Evolutionary conservation across 2,888 invertebrate genomes (phyloP), one percentile per base, ranked within the genome.

Genomic region (Pristionchus mayeri): DNA sequence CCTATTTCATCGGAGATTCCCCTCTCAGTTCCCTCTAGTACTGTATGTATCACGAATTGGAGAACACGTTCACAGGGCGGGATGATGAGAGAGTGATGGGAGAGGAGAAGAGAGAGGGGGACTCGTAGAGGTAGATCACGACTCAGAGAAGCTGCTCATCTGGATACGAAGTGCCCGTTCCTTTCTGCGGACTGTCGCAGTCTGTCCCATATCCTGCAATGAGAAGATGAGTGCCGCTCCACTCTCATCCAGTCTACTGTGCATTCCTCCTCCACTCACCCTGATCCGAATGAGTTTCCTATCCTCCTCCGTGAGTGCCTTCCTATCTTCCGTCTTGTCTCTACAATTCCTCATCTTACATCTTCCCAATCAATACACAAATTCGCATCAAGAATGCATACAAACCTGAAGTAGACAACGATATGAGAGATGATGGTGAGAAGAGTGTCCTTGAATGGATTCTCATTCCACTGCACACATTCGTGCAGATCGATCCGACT

Each of bases 81-180:
- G 82, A n/a, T 21, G 85, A 79, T 37, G 85, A 79, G 71, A 24
- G 24, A 40, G 54, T 27, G 37, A 60, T 30, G 3, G 48, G 40
- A 44, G 24, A 40, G 27, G 40, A 24, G 54, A 27, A 37, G 3
- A 37, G 37, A 40, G 76, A 48, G 27, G 44, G n/a, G 11, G 2
- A 63, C 30, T 34, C 34, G 30, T 34, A n/a, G 40, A 82, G 50
- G 83, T 52, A 44, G 52, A 78, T 80, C 82, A 89, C 11, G 86
- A 63, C 57, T 91, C 91, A 34, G 89, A 88, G 75, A 91, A 86
- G 75, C 88, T 88, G 82, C 88, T 87, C 89, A 91, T 88, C 81
- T 91, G 90, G 81, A 91, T 91, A 40, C 91, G 88, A 24, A 91
- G 87, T 3, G 91, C 91, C 9, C 91, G 86, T 79, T 91, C 91